Evolutionary conservation across 2,797 vertebrate genomes (phyloP), one percentile per base, ranked within the genome.

Genomic region (Rhadinocentrus ornatus): DNA sequence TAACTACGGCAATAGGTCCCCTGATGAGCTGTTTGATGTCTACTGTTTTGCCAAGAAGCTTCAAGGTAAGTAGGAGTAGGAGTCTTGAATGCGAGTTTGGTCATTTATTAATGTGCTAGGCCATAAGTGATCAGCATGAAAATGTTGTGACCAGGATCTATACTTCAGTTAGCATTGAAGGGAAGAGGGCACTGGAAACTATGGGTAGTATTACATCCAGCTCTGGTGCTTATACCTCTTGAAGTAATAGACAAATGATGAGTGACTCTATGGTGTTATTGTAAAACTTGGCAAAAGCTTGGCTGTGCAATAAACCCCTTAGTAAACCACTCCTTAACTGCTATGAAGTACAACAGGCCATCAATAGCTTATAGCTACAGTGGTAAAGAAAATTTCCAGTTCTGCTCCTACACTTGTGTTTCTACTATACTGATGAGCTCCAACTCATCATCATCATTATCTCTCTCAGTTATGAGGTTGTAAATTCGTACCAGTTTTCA

Each of bases 41-140:
- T 99, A 99, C 86, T 99, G 98, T 93, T 99, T 96, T 68, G 93
- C 96, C 54, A 93, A 91, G 32, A 93, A 94, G 72, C 93, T 97
- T 78, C 92, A 86, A 94, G 97, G 97, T 95, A 91, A 66, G 97
- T 95, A 91, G 66, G 81, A 68, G 57, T 72, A 34, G 0, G n/a
- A 27, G 12, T 54, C 57, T 54, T 69, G 73, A 50, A 69, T 86
- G 56, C 66, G 50, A 66, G 57, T 83, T 87, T 69, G 78, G 75
- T 86, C 69, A 75, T 69, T 63, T 73, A 59, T 69, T 55, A 39
- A 20, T 69, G 31, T 69, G 39, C 64, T 64, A 62, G 87, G 69
- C 64, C 0, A 4, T 39, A 77, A 58, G 66, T 76, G 66, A 37
- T 58, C 69, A 39, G 71, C n/a, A n/a, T n/a, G 35, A 64, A 67